A percentile compares a stretch with the other conserved stretches of the same genome.
Evolutionary conservation across 1,140 invertebrate genomes (phyloP).

Genomic region (Tachypleus tridentatus): DNA sequence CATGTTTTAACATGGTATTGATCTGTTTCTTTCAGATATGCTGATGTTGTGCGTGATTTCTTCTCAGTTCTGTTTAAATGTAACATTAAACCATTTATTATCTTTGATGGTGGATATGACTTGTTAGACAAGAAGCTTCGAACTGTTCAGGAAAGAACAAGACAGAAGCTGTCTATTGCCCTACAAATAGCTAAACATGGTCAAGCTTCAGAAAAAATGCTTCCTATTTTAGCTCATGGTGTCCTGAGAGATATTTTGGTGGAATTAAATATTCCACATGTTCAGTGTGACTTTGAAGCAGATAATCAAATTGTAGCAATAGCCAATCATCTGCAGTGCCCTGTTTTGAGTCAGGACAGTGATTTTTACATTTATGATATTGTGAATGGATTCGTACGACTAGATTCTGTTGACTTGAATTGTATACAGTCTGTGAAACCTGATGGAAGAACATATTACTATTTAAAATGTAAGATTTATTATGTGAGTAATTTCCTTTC

Average conservation of each 20-base stretch:
- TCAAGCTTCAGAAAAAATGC: slow-evolving; percentile 16
- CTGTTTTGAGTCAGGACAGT: slow-evolving; percentile 76
- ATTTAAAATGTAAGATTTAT: slow-evolving; percentile 55
- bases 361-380: slow-evolving; percentile 83
- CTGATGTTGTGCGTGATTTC: slow-evolving; percentile 47
- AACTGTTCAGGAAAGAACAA: slow-evolving; percentile 49
- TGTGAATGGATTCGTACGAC: slow-evolving; percentile 53
- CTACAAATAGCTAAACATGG: slow-evolving; percentile 20
- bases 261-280: slow-evolving; percentile 49
- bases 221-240: slow-evolving; percentile 45
- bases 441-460: slow-evolving; percentile 15
- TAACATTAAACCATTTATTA: slow-evolving; percentile 56
- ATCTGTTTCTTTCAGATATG: slow-evolving; percentile 29
- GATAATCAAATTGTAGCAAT: slow-evolving; percentile 69
- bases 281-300: slow-evolving; percentile 69
- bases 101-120: slow-evolving; percentile 66
- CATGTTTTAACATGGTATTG: neutral
- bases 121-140: slow-evolving; percentile 57
- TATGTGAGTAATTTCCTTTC: slow-evolving; percentile 52
- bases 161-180: slow-evolving; percentile 44
- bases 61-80: slow-evolving; percentile 57
- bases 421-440: slow-evolving; percentile 10
- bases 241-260: slow-evolving; percentile 54
- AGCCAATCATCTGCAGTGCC: slow-evolving; percentile 59
- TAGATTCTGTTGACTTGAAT: slow-evolving; percentile 46